Evolutionary conservation across 2,113 vertebrate genomes (phyloP), one percentile per base, ranked within the genome.

Genomic region (Porphyrio hochstetteri): DNA sequence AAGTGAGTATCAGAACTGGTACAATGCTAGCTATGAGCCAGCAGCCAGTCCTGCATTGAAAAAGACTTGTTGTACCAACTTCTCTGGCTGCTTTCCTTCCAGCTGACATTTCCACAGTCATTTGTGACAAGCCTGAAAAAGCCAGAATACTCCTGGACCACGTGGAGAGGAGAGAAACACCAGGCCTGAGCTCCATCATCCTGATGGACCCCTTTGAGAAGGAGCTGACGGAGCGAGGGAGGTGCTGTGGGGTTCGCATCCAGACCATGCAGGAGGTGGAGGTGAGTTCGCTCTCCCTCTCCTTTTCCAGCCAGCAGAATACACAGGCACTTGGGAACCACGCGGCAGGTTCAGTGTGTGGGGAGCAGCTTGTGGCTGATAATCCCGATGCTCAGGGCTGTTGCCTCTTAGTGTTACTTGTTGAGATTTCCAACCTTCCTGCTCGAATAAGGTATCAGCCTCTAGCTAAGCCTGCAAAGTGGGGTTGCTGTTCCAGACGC

Each of bases 61-160:
- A 38, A 31, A 17, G 9, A 35, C 31, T 27, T 23, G 19, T 46
- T 25, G 18, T 53, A 88, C 31, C 48, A 38, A 5, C 12, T 78
- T 8, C 2, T 83, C 42, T 84, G 59, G 55, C 68, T 69, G 38
- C 55, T 77, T 91, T 88, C 76, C 96, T 95, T 95, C 60, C 94
- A 99, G 99, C 99, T 42, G 99, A 99, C 88, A 99, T 99, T 93
- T 98, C 98, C 95, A 99, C 98, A 0, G 99, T 99, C 75, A 99
- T 99, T 42, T 99, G 99, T 67, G 99, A 99, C 96, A 99, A 99
- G 69, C 97, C 98, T 6, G 99, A 99, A 77, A 99, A 99, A 94
- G 99, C 99, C 33, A 94, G 93, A 77, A 97, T 98, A 53, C 99
- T 99, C 36, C 96, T 99, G 48, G 98, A 98, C 40, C 99, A 99